Evolutionary conservation across 2,888 invertebrate species (phyloP), one percentile per base, ranked within the genome.

Genomic region (Andrena trimmerana): DNA sequence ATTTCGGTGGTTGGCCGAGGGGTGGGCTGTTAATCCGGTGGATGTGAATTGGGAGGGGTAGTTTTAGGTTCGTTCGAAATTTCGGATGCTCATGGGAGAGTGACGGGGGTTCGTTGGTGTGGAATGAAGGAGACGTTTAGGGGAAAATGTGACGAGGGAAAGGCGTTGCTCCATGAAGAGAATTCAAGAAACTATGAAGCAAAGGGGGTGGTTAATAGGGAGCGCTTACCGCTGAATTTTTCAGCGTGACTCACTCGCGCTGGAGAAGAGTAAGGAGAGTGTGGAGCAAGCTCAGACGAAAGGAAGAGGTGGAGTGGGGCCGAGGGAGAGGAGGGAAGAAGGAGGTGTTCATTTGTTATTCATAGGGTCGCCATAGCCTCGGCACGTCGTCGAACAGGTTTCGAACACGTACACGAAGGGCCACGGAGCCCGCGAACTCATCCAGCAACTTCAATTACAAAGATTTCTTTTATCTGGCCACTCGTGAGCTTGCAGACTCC

Each of bases 271-370:
- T 42, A 52, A 67, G 50, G 50, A 27, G 69, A 48, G 52, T 7
- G 52, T 24, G 29, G 31, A 57, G 48, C 16, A 63, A 29, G 29
- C 33, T 13, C 13, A 27, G 42, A 27, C 27, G 63, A 16, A 13
- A 60, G 48, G 24, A 29, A 66, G 66, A 71, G 62, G 27, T 16
- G 62, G 57, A 54, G 50, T 27, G 33, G 31, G 27, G 7, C n/a
- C 5, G 42, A 1, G 36, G 29, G 7, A 13, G 67, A 27, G 63
- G 33, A 48, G 33, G 71, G 20, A 68, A 36, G 83, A 76, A 67
- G 81, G 76, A 70, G 78, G 52, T 10, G 80, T 86, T 86, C 88
- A 86, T 88, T 88, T 86, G 85, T 83, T 88, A 88, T 88, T 88
- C 88, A 88, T 88, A 84, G 88, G 84, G 78, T 84, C 78, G 81